These are phyloP conservation scores for Cerastis leucographa DNA, from an alignment of 2,888 invertebrate genomes.

Conservation along the genomic window DNA sequence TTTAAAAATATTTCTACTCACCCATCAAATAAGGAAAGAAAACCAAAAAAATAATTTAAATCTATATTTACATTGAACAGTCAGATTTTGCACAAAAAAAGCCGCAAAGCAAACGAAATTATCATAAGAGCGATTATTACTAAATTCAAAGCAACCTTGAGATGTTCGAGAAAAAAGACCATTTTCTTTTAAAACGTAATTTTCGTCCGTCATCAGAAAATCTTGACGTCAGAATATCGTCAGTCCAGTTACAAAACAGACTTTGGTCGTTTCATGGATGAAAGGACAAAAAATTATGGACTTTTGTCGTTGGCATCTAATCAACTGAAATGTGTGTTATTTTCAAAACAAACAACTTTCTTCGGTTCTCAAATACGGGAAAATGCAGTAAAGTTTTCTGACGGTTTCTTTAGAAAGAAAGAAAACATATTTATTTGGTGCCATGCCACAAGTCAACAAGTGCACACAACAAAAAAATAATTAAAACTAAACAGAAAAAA, in stretches of 20 bases:
- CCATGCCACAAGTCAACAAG: too few relatives aligned
- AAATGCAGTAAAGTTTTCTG: not conserved
- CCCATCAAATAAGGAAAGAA: not conserved
- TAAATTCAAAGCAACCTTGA: conserved; percentile 31
- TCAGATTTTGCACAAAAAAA: not conserved
- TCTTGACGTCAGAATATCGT: conserved; percentile 31
- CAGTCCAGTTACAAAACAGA: conserved; percentile 33
- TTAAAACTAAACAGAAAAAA: too few relatives aligned
- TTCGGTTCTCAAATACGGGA: not conserved
- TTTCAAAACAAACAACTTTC: not conserved
- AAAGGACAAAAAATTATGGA: conserved; percentile 13
- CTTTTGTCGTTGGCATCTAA: conserved; percentile 4
- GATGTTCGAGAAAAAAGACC: conserved; percentile 1
- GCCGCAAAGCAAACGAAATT: conserved; percentile 11
- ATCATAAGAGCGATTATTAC: not conserved
- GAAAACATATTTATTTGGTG: too few relatives aligned
- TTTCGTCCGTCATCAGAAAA: not conserved
- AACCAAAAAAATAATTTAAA: not conserved
- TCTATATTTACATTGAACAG: conserved; percentile 3
- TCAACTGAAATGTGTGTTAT: conserved; percentile 30
- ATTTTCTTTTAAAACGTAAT: conserved; percentile 5
- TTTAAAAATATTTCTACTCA: not conserved
- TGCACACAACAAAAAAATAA: too few relatives aligned
- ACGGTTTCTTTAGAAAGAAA: too few relatives aligned
- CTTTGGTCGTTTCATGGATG: not conserved